A percentile compares a stretch with the other conserved stretches of the same genome.
phyloP scores from a whole-genome alignment of 2,888 invertebrate genomes.

The Temnothorax unifasciatus region DNA sequence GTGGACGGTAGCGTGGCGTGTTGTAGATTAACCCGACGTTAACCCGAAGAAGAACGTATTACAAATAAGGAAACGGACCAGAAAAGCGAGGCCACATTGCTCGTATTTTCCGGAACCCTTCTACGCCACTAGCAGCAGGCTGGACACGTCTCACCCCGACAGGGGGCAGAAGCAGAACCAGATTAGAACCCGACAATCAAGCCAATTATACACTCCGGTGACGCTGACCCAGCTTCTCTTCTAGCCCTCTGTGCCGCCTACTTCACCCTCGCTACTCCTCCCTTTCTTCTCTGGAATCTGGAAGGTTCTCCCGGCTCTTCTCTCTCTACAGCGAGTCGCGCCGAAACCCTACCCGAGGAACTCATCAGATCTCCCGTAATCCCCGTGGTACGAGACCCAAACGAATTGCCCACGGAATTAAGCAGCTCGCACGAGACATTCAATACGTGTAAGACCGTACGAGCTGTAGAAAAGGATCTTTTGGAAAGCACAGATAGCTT shows the following conservation, averaged over 20 bases:
- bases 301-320: conserved; percentile 67
- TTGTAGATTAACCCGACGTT: conserved; percentile 59
- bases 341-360: conserved; percentile 81
- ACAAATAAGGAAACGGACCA: conserved; percentile 78
- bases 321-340: conserved; percentile 66
- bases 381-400: conserved; percentile 81
- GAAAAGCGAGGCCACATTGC: conserved; percentile 69
- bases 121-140: conserved; percentile 65
- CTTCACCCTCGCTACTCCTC: conserved; percentile 75
- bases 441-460: conserved; percentile 69
- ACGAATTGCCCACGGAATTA: conserved; percentile 83
- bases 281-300: conserved; percentile 64
- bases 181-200: conserved; percentile 86
- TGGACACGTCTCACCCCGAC: conserved; percentile 76
- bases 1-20: conserved; percentile 55
- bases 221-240: conserved; percentile 84
- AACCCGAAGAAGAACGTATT: conserved; percentile 64
- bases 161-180: conserved; percentile 81
- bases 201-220: conserved; percentile 86
- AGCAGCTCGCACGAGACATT: conserved; percentile 78
- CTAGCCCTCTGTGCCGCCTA: conserved; percentile 75
- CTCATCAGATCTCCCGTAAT: conserved; percentile 85
- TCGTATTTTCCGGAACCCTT: conserved; percentile 71
- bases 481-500: conserved; percentile 32
- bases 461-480: conserved; percentile 37